phyloP scores from a whole-genome alignment of 1,140 invertebrate genomes.

The Drosophila takahashii region DNA sequence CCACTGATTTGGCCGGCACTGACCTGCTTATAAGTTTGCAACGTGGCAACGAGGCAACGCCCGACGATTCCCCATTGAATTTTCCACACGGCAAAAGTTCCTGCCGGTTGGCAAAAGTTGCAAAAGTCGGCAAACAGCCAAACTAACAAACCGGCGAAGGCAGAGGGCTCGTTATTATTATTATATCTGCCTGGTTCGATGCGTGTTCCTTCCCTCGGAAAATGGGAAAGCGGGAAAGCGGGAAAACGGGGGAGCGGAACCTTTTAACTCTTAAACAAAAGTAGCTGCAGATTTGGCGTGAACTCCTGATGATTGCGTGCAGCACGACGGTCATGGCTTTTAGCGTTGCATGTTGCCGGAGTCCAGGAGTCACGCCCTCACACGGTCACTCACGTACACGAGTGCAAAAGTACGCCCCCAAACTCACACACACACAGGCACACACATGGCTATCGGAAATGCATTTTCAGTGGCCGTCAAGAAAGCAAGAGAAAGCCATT shows the following conservation, averaged over 20 bases:
- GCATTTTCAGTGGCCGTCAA: constrained; percentile 79
- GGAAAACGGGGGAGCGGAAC: constrained; percentile 18
- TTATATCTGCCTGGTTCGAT: constrained; percentile 69
- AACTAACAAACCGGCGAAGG: constrained; percentile 62
- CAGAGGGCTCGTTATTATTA: constrained; percentile 71
- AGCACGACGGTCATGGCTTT: constrained; percentile 70
- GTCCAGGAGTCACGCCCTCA: constrained; percentile 53
- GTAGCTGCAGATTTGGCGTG: constrained; percentile 61
- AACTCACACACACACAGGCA: constrained; percentile 16
- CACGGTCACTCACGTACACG: constrained; percentile 9
- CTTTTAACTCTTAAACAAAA: constrained; percentile 75
- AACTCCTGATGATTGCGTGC: constrained; percentile 66
- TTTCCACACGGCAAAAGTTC: constrained; percentile 62
- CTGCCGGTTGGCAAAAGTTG: constrained; percentile 58
- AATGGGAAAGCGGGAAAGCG: neutral
- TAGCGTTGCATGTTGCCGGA: constrained; percentile 63
- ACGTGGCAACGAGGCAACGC: constrained; percentile 28
- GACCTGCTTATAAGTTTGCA: constrained; percentile 77
- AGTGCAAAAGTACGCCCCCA: constrained; percentile 10
- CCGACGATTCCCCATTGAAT: constrained; percentile 41
- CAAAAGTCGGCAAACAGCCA: constrained; percentile 72
- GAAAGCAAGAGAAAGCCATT: constrained; percentile 81
- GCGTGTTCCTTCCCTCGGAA: constrained; percentile 32
- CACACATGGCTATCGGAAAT: constrained; percentile 57
- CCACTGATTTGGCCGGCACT: constrained; percentile 45